Evolutionary conservation across 2,888 invertebrate genomes (phyloP), one percentile per base, ranked within the genome.

Genomic region (Tachina fera): DNA sequence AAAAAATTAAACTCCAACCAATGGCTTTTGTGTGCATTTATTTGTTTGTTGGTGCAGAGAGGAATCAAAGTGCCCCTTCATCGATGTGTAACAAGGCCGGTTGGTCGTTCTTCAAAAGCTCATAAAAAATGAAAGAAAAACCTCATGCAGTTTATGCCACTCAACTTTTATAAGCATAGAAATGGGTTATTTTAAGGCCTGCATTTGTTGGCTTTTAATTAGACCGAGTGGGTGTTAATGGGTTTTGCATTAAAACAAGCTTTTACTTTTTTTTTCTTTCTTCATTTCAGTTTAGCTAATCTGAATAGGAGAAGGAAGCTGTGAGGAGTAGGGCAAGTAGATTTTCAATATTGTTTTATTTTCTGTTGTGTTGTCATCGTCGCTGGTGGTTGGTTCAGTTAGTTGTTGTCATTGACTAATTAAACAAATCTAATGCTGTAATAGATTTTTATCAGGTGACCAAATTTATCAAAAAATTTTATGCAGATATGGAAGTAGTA

Each of bases 371-470:
- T 58, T 16, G 22, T 9, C 31, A 31, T 31, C 16, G 45, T 70
- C n/a, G 41, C 47, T 67, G 43, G 22, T 61, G 45, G 9, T 67
- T 58, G n/a, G n/a, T n/a, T n/a, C n/a, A n/a, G n/a, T n/a, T 41
- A 39, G 53, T 56, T 82, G 68, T 82, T 56, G 75, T 76, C 76
- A 71, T 31, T 56, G 70, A 71, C 58, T 82, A 82, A 76, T 76
- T 82, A 76, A 82, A 82, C 80, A 60, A 45, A 16, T 11, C 60
- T 68, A 19, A 75, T 76, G 56, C 56, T 70, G 70, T 56, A 56
- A 60, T 47, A 53, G 9, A 41, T 45, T 60, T n/a, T 45, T 14
- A 43, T n/a, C 53, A 68, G 67, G 49, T 60, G 60, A 43, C 80
- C 74, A 9, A n/a, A 8, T 22, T 1, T n/a, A n/a, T n/a, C n/a